These are phyloP conservation scores for Stictonetta naevosa DNA, from an alignment of 2,113 vertebrate genomes.

Conservation along the genomic window DNA sequence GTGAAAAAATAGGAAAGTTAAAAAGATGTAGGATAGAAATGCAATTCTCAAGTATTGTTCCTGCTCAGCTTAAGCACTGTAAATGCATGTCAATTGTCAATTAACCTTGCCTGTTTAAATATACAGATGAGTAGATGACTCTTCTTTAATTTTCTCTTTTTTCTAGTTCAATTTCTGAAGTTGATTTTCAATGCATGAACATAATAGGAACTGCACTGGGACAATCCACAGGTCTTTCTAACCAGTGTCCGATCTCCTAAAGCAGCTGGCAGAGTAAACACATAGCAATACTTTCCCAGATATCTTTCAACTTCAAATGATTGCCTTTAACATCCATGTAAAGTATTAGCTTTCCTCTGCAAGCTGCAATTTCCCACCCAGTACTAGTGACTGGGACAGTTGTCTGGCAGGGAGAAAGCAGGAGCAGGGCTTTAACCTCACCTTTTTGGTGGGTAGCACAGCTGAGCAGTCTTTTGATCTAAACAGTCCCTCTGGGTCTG, in stretches of 20 bases:
- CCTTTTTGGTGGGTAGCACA: not conserved
- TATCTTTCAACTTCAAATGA: not conserved
- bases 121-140: conserved; percentile 59
- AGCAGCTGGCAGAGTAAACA: not conserved
- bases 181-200: conserved; percentile 11
- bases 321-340: not conserved
- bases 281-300: not conserved
- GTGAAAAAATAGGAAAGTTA: not conserved
- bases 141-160: conserved; percentile 50
- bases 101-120: conserved; percentile 67
- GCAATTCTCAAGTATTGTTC: conserved; percentile 25
- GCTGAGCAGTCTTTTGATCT: not conserved
- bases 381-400: not conserved
- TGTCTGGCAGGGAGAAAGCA: not conserved
- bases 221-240: conserved; percentile 9
- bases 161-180: conserved; percentile 31
- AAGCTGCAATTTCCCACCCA: not conserved
- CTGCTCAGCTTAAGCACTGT: conserved; percentile 33
- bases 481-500: not conserved
- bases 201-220: not conserved
- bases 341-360: not conserved
- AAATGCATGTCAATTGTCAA: conserved; percentile 68
- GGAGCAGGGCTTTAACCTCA: not conserved
- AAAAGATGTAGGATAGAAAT: conserved; percentile 19
- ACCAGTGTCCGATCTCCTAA: not conserved